These are phyloP conservation scores for Eretmochelys imbricata DNA, from an alignment of 2,113 vertebrate species.

Conservation along the genomic window DNA sequence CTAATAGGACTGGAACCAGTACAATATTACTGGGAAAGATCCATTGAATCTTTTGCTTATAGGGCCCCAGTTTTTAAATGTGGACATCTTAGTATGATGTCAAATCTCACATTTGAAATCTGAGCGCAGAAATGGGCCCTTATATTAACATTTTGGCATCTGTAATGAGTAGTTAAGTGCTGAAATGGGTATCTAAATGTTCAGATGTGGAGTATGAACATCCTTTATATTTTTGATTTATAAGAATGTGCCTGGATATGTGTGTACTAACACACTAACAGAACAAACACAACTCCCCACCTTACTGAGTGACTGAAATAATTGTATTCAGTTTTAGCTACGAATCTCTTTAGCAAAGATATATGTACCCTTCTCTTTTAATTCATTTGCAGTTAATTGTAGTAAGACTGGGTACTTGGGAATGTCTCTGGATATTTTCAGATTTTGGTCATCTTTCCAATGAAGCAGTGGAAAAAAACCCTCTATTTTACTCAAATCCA, in stretches of 20 bases:
- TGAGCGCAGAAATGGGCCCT: neutral
- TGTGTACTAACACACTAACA: neutral
- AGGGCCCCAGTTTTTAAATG: neutral
- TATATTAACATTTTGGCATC: neutral
- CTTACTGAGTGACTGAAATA: neutral
- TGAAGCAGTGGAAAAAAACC: neutral
- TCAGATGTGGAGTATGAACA: neutral
- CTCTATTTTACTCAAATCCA: neutral
- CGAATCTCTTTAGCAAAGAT: neutral
- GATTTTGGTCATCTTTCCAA: neutral
- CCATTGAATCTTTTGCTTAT: neutral
- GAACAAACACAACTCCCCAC: neutral
- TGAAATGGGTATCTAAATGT: neutral
- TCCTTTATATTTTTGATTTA: neutral
- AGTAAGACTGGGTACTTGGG: neutral
- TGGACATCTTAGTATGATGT: neutral
- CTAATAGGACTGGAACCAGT: neutral
- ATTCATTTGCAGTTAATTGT: neutral
- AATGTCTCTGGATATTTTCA: neutral
- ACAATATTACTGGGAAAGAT: neutral
- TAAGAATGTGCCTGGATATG: neutral
- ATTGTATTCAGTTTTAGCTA: neutral
- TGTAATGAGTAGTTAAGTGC: neutral
- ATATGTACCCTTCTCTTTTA: neutral
- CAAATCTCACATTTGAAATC: neutral